Evolutionary conservation across 2,797 vertebrate species (phyloP).

Genomic region (Crocidura indochinensis): DNA sequence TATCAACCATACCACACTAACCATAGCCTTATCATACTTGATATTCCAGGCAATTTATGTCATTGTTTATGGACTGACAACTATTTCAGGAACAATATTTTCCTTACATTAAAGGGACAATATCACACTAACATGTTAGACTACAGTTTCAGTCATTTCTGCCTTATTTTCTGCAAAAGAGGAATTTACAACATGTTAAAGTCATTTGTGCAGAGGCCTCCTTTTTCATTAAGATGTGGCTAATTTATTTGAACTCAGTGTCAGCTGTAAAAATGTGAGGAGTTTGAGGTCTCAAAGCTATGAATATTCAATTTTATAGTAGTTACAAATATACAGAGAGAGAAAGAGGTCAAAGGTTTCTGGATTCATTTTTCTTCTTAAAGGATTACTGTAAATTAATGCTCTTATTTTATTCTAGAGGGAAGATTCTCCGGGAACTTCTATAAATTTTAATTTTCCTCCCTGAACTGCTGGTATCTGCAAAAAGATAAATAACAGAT

Average conservation of each 20-base stretch:
- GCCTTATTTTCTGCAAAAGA: slow-evolving; percentile 51
- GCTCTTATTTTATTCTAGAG: slow-evolving; percentile 36
- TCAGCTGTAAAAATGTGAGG: slow-evolving; percentile 49
- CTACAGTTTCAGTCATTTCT: slow-evolving; percentile 64
- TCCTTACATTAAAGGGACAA: slow-evolving; percentile 66
- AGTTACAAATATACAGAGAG: slow-evolving; percentile 20
- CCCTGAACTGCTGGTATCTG: not conserved
- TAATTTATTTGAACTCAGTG: slow-evolving; percentile 50
- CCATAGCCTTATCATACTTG: slow-evolving; percentile 57
- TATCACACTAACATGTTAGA: slow-evolving; percentile 62
- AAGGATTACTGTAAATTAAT: slow-evolving; percentile 59
- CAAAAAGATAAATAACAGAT: slow-evolving; percentile 49
- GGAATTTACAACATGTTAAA: not conserved
- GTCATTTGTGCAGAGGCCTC: slow-evolving; percentile 1
- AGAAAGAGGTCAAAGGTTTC: slow-evolving; percentile 11
- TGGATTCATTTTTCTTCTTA: slow-evolving; percentile 55
- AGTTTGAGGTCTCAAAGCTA: slow-evolving; percentile 41
- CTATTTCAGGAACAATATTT: slow-evolving; percentile 73
- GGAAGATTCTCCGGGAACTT: slow-evolving; percentile 55
- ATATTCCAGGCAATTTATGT: slow-evolving; percentile 57
- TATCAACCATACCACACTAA: slow-evolving; percentile 43
- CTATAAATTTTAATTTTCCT: slow-evolving; percentile 53
- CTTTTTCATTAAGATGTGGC: slow-evolving; percentile 39
- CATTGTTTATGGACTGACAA: slow-evolving; percentile 54
- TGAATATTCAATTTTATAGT: slow-evolving; percentile 60